Base-by-base conservation (phyloP, 2,888 invertebrate genomes). In the Drosophila subquinaria region DNA sequence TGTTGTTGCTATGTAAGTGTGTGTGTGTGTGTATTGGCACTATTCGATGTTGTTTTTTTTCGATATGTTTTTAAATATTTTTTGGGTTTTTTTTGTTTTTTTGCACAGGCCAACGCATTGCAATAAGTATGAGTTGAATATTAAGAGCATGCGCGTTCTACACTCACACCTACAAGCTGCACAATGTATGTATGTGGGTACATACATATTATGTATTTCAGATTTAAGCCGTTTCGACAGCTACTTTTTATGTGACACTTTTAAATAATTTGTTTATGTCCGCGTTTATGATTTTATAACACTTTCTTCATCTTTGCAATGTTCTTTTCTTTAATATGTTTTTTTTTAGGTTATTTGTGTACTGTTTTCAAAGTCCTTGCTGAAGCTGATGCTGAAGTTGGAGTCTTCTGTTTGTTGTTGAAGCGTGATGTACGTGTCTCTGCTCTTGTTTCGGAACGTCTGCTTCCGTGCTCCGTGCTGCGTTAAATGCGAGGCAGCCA, bases 401-500 rank as follows among this genome's bases (percentile, higher is more conserved):
- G 30, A 53, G 47, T 47, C 45, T 17, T 40, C 47, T 60, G 17
- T 67, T 60, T 53, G 27, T 17, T 72, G 27, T 55, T 57, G 53
- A 15, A 55, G 43, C 71, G 55, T 66, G 64, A 56, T 65, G 63
- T 79, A 76, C 79, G 62, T 78, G 84, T 64, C 66, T 64, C 63
- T 38, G 47, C 42, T 50, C 33, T 42, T 50, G 53, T 61, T 68
- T 63, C 53, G 45, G 43, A 63, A 70, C 81, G 82, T 82, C 82
- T 76, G 73, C 66, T 79, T 69, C 66, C 81, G 63, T 68, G 77
- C 81, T 70, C 67, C 57, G 71, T 72, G 65, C 64, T 77, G 74
- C 68, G 69, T 62, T 69, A 69, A 88, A 81, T 83, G 86, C 83
- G 78, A 80, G 61, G 56, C 66, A 64, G 53, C 70, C 47, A 45